Base-by-base conservation (phyloP, 2,888 invertebrate species). In the Lysandra coridon region DNA sequence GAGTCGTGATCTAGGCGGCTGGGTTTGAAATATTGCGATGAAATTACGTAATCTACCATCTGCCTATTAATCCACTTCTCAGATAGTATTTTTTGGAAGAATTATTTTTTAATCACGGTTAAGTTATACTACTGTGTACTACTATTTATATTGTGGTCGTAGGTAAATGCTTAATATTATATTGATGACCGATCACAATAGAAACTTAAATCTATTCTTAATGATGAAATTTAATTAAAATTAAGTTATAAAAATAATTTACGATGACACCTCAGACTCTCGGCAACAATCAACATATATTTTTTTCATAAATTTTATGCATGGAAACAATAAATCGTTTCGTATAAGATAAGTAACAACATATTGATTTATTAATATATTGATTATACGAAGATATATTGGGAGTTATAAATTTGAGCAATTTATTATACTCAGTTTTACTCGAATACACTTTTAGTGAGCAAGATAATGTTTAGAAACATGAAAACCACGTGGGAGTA, bases 351-450 rank as follows among this genome's bases (percentile, higher is more conserved):
- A 53, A 76, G 53, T 53, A 53, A 76, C 33, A 80, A 79, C 69
- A 75, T 64, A 44, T 74, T 53, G 57, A 57, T 78, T 76, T 79
- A 78, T 78, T 53, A 76, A 76, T 57, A 76, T 57, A 76, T 76
- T 76, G 76, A 76, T 76, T 79, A 78, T 30, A 53, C 40, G 0
- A 33, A 53, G 57, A 79, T 62, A 78, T 60, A 69, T 49, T 37
- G 69, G 69, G n/a, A 64, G 44, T 77, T 69, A 53, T 76, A 69
- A 49, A 79, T 44, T 57, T 49, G 49, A 30, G 76, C 53, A 76
- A 76, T 76, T 76, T 53, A 76, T 76, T 76, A 76, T 76, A 4
- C 6, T 2, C 53, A 17, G 30, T 76, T 57, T 69, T 69, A 37
- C n/a, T 75, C 30, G 23, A 53, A 53, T 53, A 64, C 10, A 64